phyloP scores from a whole-genome alignment of 2,888 invertebrate genomes.

The Sipha maydis region DNA sequence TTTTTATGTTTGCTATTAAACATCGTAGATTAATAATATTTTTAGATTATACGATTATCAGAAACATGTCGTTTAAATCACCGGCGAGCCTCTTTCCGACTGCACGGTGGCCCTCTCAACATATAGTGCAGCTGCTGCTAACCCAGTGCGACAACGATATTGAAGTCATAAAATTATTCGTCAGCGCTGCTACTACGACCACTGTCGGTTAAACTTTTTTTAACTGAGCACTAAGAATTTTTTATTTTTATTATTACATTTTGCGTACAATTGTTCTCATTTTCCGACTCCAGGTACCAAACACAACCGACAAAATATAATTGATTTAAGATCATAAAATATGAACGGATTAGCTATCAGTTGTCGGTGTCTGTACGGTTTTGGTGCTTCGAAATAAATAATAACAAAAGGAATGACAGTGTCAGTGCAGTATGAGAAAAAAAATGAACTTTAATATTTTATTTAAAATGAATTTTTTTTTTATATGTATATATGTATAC shows the following conservation, averaged over 20 bases:
- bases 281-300: not conserved
- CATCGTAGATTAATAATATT: conserved; percentile 61
- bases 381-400: too few relatives aligned
- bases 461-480: too few relatives aligned
- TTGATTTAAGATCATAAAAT: conserved; percentile 40
- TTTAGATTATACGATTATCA: conserved; percentile 61
- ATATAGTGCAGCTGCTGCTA: conserved; percentile 44
- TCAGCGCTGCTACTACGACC: conserved; percentile 14
- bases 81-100: conserved; percentile 18
- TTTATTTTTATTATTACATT: conserved; percentile 27
- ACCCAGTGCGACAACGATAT: conserved; percentile 12
- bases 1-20: conserved; percentile 60
- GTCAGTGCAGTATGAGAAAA: too few relatives aligned
- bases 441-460: too few relatives aligned
- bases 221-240: conserved; percentile 10
- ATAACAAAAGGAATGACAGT: too few relatives aligned
- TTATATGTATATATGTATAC: too few relatives aligned
- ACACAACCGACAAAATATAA: conserved; percentile 18
- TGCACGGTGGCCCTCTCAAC: conserved; percentile 57
- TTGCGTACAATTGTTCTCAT: conserved; percentile 39
- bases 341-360: not conserved
- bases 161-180: conserved; percentile 56
- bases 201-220: conserved; percentile 8
- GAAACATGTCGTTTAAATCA: conserved; percentile 62
- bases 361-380: too few relatives aligned